A percentile compares a stretch with the other conserved stretches of the same genome.
Evolutionary conservation across 2,797 vertebrate species (phyloP).

Genomic region (Hipposideros larvatus): DNA sequence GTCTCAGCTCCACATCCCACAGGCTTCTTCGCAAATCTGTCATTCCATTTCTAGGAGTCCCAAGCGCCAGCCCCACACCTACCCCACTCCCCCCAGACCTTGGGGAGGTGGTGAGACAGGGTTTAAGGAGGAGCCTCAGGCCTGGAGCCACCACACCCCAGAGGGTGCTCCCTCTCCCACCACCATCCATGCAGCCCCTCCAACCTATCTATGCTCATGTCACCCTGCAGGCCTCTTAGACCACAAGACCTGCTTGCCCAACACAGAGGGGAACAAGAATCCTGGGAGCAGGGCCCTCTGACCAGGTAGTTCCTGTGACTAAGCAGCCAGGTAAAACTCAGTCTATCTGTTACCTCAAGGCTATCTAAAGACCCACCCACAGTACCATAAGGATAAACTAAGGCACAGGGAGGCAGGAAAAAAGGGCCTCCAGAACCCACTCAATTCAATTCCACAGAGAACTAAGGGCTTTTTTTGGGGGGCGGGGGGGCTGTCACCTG

Average conservation of each 20-base stretch:
- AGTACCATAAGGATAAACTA: no score
- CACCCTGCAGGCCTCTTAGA: not conserved
- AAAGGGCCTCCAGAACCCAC: not conserved
- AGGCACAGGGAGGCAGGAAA: not conserved
- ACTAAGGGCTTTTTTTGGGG: not conserved
- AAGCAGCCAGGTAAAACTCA: not conserved
- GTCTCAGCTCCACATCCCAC: not conserved
- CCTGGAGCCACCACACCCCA: not conserved
- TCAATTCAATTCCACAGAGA: not conserved
- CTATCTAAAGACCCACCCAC: not conserved
- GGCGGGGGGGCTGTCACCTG: not conserved
- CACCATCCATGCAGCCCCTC: not conserved
- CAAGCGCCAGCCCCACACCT: not conserved
- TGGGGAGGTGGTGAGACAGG: accelerated
- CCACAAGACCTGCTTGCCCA: not conserved
- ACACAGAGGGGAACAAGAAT: not conserved
- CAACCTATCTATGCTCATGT: accelerated
- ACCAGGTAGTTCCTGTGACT: no score
- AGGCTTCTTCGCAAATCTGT: not conserved
- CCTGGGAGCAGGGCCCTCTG: not conserved
- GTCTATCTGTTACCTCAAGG: no score
- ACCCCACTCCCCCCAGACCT: not conserved
- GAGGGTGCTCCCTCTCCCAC: not conserved
- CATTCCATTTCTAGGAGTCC: not conserved
- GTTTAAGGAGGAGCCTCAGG: not conserved